Base-by-base conservation (phyloP, 2,113 vertebrate species). In the Daphoenositta chrysoptera region DNA sequence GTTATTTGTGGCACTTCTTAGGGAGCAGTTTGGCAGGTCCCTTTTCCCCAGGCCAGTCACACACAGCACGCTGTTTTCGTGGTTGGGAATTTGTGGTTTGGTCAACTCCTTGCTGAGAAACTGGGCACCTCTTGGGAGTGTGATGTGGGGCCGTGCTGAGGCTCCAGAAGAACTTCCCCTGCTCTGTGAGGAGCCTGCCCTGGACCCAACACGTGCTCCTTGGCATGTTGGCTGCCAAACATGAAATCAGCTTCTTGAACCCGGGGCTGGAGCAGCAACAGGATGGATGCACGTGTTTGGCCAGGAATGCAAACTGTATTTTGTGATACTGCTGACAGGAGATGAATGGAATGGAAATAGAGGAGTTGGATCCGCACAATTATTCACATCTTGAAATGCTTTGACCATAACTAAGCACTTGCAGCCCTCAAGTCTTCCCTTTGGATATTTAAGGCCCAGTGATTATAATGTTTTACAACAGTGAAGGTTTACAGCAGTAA, bases 171-270 rank as follows among this genome's bases (percentile, higher is more conserved):
- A 75, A 10, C 57, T 42, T 63, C 4, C 50, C 12, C 31, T 3
- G 7, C 17, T 37, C n/a, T 64, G 54, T 9, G 44, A 42, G 42
- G 6, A 64, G 60, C 40, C 33, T 82, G 70, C 73, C 54, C 56
- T 78, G 51, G 28, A 17, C 8, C 8, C 57, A 48, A 0, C 40
- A 2, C 0, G 0, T 20, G 28, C 39, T 72, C 21, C 60, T 66
- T 31, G 68, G 15, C 4, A 0, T 11, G 15, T 15, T 73, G 81
- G 64, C 54, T 35, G 11, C 28, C 68, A 6, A 60, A 68, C 22
- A 1, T 37, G 28, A 45, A 37, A 48, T 70, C 2, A 1, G 33
- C 64, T 51, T 58, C 68, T 68, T 64, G 30, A 77, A 5, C 39
- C 72, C 0, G 0, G 37, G 83, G 54, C 50, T 50, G 45, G 50